Base-by-base conservation (phyloP, 2,797 vertebrate genomes). In the Rhadinocentrus ornatus region DNA sequence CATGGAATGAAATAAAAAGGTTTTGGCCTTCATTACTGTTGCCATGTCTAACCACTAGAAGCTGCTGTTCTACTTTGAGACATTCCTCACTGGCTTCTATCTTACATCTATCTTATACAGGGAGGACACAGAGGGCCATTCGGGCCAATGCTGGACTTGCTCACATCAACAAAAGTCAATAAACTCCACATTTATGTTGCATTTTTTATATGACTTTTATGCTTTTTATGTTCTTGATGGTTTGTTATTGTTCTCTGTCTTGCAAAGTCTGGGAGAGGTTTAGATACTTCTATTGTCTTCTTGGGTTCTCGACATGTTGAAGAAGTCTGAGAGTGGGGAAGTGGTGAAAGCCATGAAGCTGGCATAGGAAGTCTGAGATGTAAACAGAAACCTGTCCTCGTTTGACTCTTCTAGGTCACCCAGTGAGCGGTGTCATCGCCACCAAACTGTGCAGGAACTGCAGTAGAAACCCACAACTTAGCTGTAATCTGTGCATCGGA, bases 401-500 rank as follows among this genome's bases (percentile, higher is more conserved):
- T 80, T 66, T 89, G 73, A 82, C 83, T 35, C 46, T 24, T 22
- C 39, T 27, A 9, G 10, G n/a, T 59, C 37, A 73, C 31, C 10
- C 32, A 60, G 6, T 62, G 56, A 73, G 69, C 72, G 62, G 46
- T 8, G 3, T 50, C n/a, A 10, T 53, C 69, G 82, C 55, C 73
- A 26, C 26, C 63, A 32, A 3, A 56, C 7, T 50, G 24, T 46
- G 29, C 12, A n/a, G 55, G 53, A 65, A 16, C 29, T 31, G 4
- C 29, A 31, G 29, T 6, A 31, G 41, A 73, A 68, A 74, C 46
- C 59, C 58, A 29, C 32, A 29, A 27, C 4, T 53, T 31, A 22
- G 54, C 50, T 82, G 60, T 41, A 92, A 92, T 92, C 91, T 80
- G 74, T 88, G 87, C 62, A 13, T 73, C 62, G 87, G 81, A 90